Conservation (phyloP, 2,113 vertebrate genomes). For the Mugil cephalus region DNA sequence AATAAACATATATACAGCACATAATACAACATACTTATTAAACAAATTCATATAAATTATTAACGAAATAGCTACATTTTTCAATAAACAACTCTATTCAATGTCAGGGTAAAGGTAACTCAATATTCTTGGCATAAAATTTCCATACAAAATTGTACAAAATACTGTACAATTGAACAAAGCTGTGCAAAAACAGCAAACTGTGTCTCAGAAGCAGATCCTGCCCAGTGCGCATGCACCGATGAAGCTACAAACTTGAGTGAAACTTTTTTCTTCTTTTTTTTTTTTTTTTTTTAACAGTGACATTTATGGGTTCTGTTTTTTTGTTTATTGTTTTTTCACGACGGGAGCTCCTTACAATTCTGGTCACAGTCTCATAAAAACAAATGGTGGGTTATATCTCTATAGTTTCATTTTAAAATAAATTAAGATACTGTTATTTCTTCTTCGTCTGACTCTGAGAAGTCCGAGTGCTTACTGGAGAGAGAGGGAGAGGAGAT, state of each 20-base stretch:
- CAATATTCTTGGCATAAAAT: constrained; percentile 84
- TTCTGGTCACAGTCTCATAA: constrained; percentile 55
- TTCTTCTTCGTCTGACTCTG: constrained; percentile 94
- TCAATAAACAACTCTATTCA: constrained; percentile 84
- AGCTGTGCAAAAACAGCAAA: constrained; percentile 87
- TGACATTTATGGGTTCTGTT: constrained; percentile 31
- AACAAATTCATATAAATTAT: constrained; percentile 86
- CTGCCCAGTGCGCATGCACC: constrained; percentile 45
- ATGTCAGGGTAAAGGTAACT: constrained; percentile 69
- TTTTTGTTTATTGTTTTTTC: constrained; percentile 11
- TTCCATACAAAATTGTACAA: constrained; percentile 87
- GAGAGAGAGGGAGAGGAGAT: constrained; percentile 88
- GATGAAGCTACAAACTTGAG: constrained; percentile 37
- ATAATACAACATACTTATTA: constrained; percentile 78
- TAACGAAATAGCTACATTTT: constrained; percentile 81
- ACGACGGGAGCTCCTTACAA: constrained; percentile 57
- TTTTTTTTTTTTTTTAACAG: constrained; percentile 6
- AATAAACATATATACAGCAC: constrained; percentile 80
- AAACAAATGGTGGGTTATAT: constrained; percentile 66
- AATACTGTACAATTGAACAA: constrained; percentile 83
- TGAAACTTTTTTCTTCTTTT: constrained; percentile 17
- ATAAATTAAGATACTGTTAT: constrained; percentile 94
- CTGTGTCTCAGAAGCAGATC: constrained; percentile 63
- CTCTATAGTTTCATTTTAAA: constrained; percentile 58
- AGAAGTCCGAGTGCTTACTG: constrained; percentile 95